Percentiles rank a stretch among this genome's conserved stretches.
These are phyloP conservation scores for Ennomos fuscantarius DNA, from an alignment of 2,888 invertebrate species.

Conservation along the genomic window DNA sequence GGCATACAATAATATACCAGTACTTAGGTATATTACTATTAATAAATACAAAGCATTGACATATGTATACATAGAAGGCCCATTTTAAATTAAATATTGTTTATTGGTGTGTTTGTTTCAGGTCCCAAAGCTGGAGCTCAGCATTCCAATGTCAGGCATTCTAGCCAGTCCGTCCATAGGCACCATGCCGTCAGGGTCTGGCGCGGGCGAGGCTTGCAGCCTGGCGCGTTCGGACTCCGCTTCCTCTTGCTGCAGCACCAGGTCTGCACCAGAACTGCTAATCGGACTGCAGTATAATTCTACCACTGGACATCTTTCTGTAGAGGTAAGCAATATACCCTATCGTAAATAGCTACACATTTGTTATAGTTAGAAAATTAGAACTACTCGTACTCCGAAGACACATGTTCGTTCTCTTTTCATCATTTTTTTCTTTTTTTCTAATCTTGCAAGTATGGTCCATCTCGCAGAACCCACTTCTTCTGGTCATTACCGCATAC, in stretches of 20 bases:
- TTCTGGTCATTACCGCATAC: no score
- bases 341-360: conserved; percentile 87
- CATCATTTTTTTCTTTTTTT: no score
- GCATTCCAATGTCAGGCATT: conserved; percentile 65
- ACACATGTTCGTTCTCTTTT: no score
- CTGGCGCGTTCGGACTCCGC: conserved; percentile 96
- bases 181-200: conserved; percentile 57
- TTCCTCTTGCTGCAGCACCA: conserved; percentile 96
- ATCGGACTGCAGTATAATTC: conserved; percentile 97
- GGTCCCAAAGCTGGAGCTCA: conserved; percentile 72
- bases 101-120: no score
- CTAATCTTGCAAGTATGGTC: no score
- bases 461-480: no score
- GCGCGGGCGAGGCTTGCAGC: conserved; percentile 84
- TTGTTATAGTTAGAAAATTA: conserved; percentile 55
- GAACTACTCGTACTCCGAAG: no score
- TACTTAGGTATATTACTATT: no score
- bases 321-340: conserved; percentile 87
- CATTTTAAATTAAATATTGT: no score
- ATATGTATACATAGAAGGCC: no score
- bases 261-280: conserved; percentile 96
- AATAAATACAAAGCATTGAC: no score
- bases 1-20: not conserved
- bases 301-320: conserved; percentile 96
- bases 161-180: conserved; percentile 70